Evolutionary conservation across 1,140 invertebrate species (phyloP).

Genomic region (Diabrotica virgifera): DNA sequence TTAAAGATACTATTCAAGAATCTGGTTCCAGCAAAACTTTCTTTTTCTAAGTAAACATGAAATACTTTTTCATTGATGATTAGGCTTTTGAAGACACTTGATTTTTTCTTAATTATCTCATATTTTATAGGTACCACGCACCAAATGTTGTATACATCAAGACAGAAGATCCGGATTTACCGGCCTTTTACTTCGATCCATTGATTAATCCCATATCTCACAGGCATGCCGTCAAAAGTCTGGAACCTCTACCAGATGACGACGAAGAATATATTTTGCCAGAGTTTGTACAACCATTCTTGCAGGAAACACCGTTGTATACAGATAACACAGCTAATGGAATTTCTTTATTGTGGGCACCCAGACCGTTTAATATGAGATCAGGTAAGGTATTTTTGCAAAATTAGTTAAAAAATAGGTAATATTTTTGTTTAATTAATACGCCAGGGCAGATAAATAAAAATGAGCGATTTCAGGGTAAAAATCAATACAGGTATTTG

Average conservation of each 20-base stretch:
- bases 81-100: too few relatives aligned
- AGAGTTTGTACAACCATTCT: conserved; percentile 85
- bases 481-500: too few relatives aligned
- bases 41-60: too few relatives aligned
- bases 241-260: conserved; percentile 86
- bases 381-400: conserved; percentile 57
- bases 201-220: conserved; percentile 99
- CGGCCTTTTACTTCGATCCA: conserved; percentile 99
- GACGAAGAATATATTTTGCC: conserved; percentile 94
- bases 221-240: conserved; percentile 80
- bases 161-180: conserved; percentile 99
- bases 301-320: conserved; percentile 93
- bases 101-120: too few relatives aligned
- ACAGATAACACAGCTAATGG: conserved; percentile 99
- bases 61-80: too few relatives aligned
- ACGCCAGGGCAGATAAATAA: too few relatives aligned
- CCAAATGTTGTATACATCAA: conserved; percentile 99
- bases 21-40: too few relatives aligned
- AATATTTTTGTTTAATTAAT: too few relatives aligned
- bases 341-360: conserved; percentile 97
- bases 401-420: neutral
- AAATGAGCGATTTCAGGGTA: too few relatives aligned
- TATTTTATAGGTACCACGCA: conserved; percentile 84
- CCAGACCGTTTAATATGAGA: conserved; percentile 94
- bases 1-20: too few relatives aligned